Conservation (phyloP, 1,140 invertebrate genomes). For the Asobara japonica region DNA sequence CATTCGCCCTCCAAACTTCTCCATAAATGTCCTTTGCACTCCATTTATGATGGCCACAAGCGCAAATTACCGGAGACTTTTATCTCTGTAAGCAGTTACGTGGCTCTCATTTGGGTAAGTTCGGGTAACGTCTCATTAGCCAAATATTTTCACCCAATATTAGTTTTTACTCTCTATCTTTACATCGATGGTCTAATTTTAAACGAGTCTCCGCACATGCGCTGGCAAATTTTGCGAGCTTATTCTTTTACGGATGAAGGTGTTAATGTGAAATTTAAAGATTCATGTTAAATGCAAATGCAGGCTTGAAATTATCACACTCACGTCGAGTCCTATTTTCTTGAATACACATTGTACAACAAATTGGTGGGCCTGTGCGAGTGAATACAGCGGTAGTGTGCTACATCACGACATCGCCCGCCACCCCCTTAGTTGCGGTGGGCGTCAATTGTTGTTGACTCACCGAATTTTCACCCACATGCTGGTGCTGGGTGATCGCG, state of each 20-base stretch:
- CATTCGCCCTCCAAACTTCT: too few relatives aligned
- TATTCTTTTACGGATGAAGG: not conserved
- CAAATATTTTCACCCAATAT: not conserved
- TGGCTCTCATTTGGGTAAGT: not conserved
- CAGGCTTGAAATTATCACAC: not conserved
- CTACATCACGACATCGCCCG: too few relatives aligned
- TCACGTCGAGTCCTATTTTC: not conserved
- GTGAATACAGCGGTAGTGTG: not conserved
- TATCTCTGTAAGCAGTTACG: too few relatives aligned
- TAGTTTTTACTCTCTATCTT: not conserved
- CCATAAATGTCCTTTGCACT: too few relatives aligned
- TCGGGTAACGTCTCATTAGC: not conserved
- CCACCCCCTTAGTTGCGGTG: not conserved
- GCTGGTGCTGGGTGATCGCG: not conserved
- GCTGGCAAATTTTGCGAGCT: not conserved
- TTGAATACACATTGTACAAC: not conserved
- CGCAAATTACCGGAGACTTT: too few relatives aligned
- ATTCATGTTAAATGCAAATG: not conserved
- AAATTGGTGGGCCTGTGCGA: not conserved
- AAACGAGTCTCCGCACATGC: not conserved
- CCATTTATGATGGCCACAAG: not conserved
- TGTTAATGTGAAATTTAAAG: conserved; percentile 8
- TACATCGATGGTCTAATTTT: not conserved
- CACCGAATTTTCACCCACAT: conserved; percentile 1
- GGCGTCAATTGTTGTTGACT: conserved; percentile 6